phyloP scores from a whole-genome alignment of 2,113 vertebrate genomes.

The Platichthys flesus region DNA sequence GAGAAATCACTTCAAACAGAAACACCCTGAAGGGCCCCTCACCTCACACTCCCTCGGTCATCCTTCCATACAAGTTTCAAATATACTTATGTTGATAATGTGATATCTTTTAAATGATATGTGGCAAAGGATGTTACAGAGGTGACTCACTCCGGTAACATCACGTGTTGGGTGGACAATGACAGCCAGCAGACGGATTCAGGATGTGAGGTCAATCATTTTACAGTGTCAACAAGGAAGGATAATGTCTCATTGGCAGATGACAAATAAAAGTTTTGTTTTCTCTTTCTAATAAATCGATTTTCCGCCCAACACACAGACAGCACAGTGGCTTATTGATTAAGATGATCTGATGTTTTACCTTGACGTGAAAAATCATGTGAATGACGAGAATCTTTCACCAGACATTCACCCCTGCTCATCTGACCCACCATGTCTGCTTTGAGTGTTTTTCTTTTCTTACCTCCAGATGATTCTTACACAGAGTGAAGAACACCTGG shows the following conservation, averaged over 20 bases:
- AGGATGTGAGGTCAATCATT: neutral
- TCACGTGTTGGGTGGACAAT: neutral
- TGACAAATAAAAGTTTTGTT: too few species aligned
- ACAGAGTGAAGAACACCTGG: constrained; percentile 67
- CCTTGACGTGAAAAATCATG: too few species aligned
- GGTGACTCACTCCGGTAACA: neutral
- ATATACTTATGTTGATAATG: neutral
- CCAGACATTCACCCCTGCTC: too few species aligned
- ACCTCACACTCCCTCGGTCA: neutral
- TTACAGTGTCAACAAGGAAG: neutral
- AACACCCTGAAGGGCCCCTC: too few species aligned
- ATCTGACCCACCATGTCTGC: neutral
- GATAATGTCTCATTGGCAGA: neutral
- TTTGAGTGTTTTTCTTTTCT: neutral
- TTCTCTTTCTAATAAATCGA: too few species aligned
- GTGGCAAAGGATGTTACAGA: neutral
- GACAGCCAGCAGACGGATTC: constrained; percentile 2
- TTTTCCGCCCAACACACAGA: too few species aligned
- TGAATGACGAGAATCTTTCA: too few species aligned
- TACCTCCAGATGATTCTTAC: constrained; percentile 70
- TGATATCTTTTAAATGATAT: neutral
- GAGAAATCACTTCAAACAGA: neutral
- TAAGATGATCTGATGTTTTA: too few species aligned
- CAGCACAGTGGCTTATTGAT: too few species aligned
- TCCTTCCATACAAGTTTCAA: neutral